Percentiles rank a stretch among this genome's conserved stretches.
Evolutionary conservation across 1,140 invertebrate species (phyloP).

Genomic region (Steinernema feltiae): DNA sequence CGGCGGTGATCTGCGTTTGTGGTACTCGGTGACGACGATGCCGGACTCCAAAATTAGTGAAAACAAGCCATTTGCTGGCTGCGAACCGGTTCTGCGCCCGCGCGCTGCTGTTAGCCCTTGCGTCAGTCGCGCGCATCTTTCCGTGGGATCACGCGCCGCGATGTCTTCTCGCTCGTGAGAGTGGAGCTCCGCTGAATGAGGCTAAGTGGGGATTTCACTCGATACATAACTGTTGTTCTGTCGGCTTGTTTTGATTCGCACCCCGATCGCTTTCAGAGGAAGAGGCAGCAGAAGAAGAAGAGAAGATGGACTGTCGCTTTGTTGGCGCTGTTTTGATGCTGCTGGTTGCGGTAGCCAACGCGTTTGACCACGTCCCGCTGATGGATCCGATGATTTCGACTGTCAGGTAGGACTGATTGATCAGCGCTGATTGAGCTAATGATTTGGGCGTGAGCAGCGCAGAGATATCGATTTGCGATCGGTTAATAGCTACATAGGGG

Average conservation of each 20-base stretch:
- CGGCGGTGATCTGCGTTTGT: background rate
- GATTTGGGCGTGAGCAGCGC: too few relatives aligned
- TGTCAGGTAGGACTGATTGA: background rate
- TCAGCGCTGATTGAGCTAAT: background rate
- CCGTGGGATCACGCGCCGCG: background rate
- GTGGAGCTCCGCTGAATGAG: background rate
- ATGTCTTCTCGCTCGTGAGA: background rate
- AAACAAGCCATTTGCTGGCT: background rate
- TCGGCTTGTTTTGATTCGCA: background rate
- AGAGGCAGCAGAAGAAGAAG: too few relatives aligned
- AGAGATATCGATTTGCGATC: too few relatives aligned
- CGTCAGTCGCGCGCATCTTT: background rate
- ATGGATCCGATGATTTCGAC: conserved; percentile 2
- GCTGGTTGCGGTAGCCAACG: background rate
- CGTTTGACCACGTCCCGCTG: background rate
- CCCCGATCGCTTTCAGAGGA: too few relatives aligned
- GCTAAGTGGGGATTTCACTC: background rate
- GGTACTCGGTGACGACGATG: background rate
- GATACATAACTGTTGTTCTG: background rate
- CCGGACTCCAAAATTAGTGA: background rate
- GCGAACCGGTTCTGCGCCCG: background rate
- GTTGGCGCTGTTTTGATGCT: background rate
- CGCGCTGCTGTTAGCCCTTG: background rate
- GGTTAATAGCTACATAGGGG: too few relatives aligned
- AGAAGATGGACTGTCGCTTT: background rate